Conservation (phyloP, 30 jellyfish, hydroid and myxozoan species). For the Cassiopea xamachana region DNA sequence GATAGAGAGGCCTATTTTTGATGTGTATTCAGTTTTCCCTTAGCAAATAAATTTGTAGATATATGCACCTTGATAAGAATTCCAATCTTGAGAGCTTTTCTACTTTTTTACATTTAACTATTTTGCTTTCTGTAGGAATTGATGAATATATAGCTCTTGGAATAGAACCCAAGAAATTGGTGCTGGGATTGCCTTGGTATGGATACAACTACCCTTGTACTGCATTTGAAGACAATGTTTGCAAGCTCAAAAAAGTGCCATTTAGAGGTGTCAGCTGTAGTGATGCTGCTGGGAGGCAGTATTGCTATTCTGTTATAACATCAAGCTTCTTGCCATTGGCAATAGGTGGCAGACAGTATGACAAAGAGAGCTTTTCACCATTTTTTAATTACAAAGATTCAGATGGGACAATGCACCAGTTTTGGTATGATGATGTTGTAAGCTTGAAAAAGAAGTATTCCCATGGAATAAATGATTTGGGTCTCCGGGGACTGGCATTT, state of each 20-base stretch:
- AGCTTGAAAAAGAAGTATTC: conserved; percentile 60
- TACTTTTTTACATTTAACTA: neutral
- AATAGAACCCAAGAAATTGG: conserved; percentile 62
- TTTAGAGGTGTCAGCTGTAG: conserved; percentile 81
- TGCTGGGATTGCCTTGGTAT: conserved; percentile 86
- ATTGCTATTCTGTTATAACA: conserved; percentile 52
- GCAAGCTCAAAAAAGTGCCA: conserved; percentile 65
- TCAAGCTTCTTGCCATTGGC: conserved; percentile 58
- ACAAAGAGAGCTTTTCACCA: conserved; percentile 62
- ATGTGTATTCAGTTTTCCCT: too few relatives aligned
- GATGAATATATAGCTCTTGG: conserved; percentile 55
- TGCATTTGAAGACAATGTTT: conserved; percentile 23
- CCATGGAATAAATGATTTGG: conserved; percentile 63
- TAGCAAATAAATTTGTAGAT: too few relatives aligned
- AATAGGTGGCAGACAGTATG: conserved; percentile 77
- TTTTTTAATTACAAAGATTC: conserved; percentile 69
- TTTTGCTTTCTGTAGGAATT: conserved; percentile 34
- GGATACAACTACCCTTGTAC: conserved; percentile 86
- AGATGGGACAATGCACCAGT: conserved; percentile 51
- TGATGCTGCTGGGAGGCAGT: conserved; percentile 85
- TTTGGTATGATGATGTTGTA: conserved; percentile 84
- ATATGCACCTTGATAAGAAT: too few relatives aligned
- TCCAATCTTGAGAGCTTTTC: too few relatives aligned
- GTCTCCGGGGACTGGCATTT: conserved; percentile 73
- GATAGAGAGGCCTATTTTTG: too few relatives aligned